phyloP scores from a whole-genome alignment of 2,797 vertebrate genomes.

The Poeciliopsis gracilis region DNA sequence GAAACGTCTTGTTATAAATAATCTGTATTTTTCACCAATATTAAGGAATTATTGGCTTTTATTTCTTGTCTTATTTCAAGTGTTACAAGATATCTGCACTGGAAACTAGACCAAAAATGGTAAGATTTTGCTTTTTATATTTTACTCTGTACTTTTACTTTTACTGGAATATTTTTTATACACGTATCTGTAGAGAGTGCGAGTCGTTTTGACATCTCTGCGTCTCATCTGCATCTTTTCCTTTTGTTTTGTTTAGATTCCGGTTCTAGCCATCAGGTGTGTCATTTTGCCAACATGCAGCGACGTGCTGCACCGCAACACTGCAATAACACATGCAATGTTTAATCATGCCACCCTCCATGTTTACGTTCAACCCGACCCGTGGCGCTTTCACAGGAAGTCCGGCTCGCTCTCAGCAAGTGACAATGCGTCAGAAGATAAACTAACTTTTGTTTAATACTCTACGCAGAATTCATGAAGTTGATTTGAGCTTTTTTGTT shows the following conservation, averaged over 20 bases:
- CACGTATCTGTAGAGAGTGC: too few relatives aligned
- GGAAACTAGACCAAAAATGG: too few relatives aligned
- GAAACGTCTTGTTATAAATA: too few relatives aligned
- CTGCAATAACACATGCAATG: not conserved
- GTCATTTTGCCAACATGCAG: slow-evolving; percentile 25
- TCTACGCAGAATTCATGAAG: not conserved
- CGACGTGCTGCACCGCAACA: not conserved
- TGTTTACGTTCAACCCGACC: not conserved
- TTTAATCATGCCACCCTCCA: not conserved
- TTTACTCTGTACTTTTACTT: too few relatives aligned
- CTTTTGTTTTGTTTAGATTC: slow-evolving; percentile 26
- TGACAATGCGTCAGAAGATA: not conserved
- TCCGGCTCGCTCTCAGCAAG: not conserved
- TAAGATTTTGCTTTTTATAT: too few relatives aligned
- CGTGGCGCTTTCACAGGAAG: not conserved
- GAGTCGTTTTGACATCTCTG: not conserved
- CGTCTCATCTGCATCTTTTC: not conserved
- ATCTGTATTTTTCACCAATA: too few relatives aligned
- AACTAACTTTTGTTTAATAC: not conserved
- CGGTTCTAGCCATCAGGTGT: slow-evolving; percentile 9
- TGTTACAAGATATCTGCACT: too few relatives aligned
- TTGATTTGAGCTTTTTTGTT: not conserved
- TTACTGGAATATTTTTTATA: too few relatives aligned
- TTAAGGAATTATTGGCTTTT: too few relatives aligned
- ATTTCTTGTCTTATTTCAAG: too few relatives aligned